Percentiles rank a stretch among this genome's conserved stretches.
Conservation (phyloP, 2,888 invertebrate genomes). For the Tuberolachnus salignus region DNA sequence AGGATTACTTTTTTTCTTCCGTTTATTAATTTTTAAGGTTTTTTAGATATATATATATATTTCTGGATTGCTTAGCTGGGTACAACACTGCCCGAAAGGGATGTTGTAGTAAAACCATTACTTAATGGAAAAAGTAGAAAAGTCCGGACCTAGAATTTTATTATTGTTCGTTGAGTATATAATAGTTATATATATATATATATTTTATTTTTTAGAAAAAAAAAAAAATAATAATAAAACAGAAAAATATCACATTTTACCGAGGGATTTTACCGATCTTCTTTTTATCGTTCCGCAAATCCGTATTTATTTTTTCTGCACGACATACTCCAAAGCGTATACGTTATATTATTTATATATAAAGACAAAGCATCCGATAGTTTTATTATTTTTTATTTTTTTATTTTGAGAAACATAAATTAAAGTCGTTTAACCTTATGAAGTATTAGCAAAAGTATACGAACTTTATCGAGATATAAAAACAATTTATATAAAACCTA, state of each 20-base stretch:
- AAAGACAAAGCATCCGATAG: neutral
- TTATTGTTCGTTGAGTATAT: neutral
- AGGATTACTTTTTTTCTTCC: conserved; percentile 39
- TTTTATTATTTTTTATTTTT: conserved; percentile 19
- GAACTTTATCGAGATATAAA: no score
- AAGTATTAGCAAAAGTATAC: neutral
- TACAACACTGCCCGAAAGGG: neutral
- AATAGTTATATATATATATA: conserved; percentile 3
- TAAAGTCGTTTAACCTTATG: neutral
- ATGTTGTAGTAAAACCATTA: conserved; percentile 25
- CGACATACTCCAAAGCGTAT: neutral
- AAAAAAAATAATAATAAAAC: conserved; percentile 10
- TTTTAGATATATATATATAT: neutral
- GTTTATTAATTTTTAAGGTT: conserved; percentile 38
- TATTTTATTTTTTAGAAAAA: conserved; percentile 15
- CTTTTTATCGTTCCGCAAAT: conserved; percentile 17
- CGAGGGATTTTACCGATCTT: conserved; percentile 24
- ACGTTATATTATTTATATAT: neutral
- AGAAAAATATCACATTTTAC: conserved; percentile 30
- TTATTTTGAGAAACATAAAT: no score
- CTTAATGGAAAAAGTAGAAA: conserved; percentile 34
- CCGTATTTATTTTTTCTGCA: neutral
- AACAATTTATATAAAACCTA: no score
- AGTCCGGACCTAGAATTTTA: conserved; percentile 23
- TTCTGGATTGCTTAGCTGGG: neutral